Evolutionary conservation across 2,797 vertebrate species (phyloP).

Genomic region (Lindbergichthys nudifrons): DNA sequence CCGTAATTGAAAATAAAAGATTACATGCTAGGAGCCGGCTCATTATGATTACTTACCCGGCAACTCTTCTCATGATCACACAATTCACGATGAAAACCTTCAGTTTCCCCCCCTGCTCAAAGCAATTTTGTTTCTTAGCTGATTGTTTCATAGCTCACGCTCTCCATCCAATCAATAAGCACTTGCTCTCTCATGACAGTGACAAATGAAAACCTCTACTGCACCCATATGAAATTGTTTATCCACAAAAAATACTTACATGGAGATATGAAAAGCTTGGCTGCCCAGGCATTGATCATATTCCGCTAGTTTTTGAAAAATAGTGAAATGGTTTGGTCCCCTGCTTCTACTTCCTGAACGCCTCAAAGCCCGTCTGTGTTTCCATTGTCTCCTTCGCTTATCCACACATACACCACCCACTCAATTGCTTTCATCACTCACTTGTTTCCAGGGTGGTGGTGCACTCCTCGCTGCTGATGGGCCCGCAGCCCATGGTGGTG

Average conservation of each 20-base stretch:
- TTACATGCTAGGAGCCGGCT: constrained; percentile 52
- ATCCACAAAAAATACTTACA: constrained; percentile 80
- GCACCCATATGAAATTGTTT: constrained; percentile 81
- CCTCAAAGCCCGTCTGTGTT: constrained; percentile 28
- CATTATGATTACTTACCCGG: constrained; percentile 64
- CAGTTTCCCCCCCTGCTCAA: constrained; percentile 68
- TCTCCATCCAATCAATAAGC: constrained; percentile 84
- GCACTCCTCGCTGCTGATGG: constrained; percentile 88
- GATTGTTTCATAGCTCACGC: constrained; percentile 75
- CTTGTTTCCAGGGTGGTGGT: constrained; percentile 89
- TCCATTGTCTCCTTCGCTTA: not conserved
- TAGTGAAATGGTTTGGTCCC: constrained; percentile 45
- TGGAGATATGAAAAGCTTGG: constrained; percentile 78
- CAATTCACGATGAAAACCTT: constrained; percentile 54
- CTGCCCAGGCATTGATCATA: constrained; percentile 71
- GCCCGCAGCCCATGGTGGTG: constrained; percentile 91
- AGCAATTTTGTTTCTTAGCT: constrained; percentile 74
- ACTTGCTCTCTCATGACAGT: constrained; percentile 83
- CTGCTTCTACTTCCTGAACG: constrained; percentile 14
- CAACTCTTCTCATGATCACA: constrained; percentile 63
- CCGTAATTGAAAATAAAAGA: constrained; percentile 64
- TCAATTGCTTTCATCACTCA: constrained; percentile 81
- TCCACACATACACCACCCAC: not conserved
- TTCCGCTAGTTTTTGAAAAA: constrained; percentile 50
- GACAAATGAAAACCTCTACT: constrained; percentile 82